Conservation (phyloP, 1,140 invertebrate species). For the Lordiphosa clarofinis region DNA sequence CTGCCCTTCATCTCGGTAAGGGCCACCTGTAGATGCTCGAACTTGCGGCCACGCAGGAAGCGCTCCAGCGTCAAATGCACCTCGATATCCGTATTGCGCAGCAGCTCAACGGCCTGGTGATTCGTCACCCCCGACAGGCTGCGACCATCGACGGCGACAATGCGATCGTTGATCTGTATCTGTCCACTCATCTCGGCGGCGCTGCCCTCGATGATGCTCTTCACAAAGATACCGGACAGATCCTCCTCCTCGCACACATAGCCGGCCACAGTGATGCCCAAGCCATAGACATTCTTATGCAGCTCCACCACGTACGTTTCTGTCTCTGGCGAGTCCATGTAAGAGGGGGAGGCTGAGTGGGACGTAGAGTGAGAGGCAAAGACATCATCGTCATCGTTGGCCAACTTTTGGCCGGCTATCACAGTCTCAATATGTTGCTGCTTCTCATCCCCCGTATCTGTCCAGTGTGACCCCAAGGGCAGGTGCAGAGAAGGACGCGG, state of each 20-base stretch:
- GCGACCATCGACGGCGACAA: conserved; percentile 91
- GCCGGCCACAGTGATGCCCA: conserved; percentile 85
- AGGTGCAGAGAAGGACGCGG: conserved; percentile 60
- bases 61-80: conserved; percentile 90
- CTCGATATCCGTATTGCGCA: conserved; percentile 89
- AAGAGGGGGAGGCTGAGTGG: conserved; percentile 56
- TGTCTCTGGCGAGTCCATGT: conserved; percentile 80
- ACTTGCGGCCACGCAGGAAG: conserved; percentile 92
- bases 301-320: conserved; percentile 83
- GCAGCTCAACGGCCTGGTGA: conserved; percentile 93
- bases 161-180: conserved; percentile 95
- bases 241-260: conserved; percentile 90
- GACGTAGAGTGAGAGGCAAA: conserved; percentile 34
- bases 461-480: conserved; percentile 53
- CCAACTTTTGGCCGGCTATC: conserved; percentile 66
- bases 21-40: conserved; percentile 92
- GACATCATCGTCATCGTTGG: conserved; percentile 36
- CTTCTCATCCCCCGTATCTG: conserved; percentile 19
- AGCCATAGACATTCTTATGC: conserved; percentile 84
- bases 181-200: conserved; percentile 92
- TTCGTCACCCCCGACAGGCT: conserved; percentile 91
- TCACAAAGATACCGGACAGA: conserved; percentile 94
- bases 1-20: conserved; percentile 84
- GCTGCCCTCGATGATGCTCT: conserved; percentile 95
- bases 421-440: conserved; percentile 61